Evolutionary conservation across 2,888 invertebrate species (phyloP).

Genomic region (Metallyticus violacea): DNA sequence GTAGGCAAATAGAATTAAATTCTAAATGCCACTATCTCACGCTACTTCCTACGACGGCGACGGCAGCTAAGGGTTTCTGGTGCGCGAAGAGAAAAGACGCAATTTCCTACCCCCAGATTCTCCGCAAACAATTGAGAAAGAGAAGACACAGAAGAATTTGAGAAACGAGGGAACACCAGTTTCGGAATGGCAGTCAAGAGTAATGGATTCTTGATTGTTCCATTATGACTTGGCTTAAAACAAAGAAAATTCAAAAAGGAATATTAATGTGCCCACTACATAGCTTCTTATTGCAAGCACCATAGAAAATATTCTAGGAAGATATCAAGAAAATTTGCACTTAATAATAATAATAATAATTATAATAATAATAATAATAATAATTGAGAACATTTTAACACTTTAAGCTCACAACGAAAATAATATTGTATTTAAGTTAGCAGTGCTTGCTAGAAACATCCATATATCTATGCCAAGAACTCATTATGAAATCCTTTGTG

Average conservation of each 20-base stretch:
- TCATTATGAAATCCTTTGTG: too few relatives aligned
- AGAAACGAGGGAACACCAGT: not conserved
- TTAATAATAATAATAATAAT: too few relatives aligned
- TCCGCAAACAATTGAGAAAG: not conserved
- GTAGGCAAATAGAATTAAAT: constrained; percentile 26
- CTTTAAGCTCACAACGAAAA: too few relatives aligned
- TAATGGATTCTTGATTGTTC: not conserved
- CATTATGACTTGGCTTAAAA: not conserved
- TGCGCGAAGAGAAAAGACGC: not conserved
- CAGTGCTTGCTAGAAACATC: too few relatives aligned
- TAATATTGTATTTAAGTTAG: too few relatives aligned
- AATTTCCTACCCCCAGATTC: not conserved
- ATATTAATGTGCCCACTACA: not conserved
- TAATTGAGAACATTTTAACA: too few relatives aligned
- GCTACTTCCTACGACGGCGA: not conserved
- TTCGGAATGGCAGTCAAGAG: not conserved
- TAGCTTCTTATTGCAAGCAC: not conserved
- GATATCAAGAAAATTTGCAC: not conserved
- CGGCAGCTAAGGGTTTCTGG: not conserved
- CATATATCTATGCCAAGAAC: too few relatives aligned
- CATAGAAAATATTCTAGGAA: not conserved
- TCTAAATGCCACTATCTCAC: constrained; percentile 19
- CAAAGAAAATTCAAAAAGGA: not conserved
- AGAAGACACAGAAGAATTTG: not conserved
- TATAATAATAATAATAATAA: too few relatives aligned